phyloP scores from a whole-genome alignment of 2,797 vertebrate species.

The Enteromius radiatus region DNA sequence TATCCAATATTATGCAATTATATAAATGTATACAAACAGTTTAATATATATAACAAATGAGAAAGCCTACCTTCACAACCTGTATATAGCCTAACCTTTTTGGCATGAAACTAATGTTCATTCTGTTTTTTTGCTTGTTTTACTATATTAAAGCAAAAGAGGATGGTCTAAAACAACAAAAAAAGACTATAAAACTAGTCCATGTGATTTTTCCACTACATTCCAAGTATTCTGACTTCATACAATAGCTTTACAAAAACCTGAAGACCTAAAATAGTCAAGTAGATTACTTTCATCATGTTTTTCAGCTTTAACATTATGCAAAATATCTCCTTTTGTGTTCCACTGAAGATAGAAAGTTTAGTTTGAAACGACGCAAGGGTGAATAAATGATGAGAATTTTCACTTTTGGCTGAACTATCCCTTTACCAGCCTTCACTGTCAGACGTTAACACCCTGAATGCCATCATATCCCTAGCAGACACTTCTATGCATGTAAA shows the following conservation, averaged over 20 bases:
- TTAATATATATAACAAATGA: not conserved
- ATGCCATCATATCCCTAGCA: slow-evolving; percentile 20
- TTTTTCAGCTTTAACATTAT: not conserved
- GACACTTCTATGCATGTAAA: slow-evolving; percentile 21
- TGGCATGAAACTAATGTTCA: not conserved
- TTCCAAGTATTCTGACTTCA: not conserved
- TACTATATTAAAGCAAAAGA: not conserved
- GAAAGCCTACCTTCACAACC: not conserved
- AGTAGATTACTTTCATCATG: not conserved
- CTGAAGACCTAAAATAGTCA: not conserved
- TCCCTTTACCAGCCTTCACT: not conserved
- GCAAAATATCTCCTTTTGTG: slow-evolving; percentile 13
- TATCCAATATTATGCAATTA: not conserved
- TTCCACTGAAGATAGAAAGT: slow-evolving; percentile 1
- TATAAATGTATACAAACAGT: not conserved
- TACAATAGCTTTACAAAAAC: not conserved
- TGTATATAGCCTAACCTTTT: not conserved
- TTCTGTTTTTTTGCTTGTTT: not conserved
- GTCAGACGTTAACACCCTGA: slow-evolving; percentile 2
- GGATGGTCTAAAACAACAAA: not conserved
- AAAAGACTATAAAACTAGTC: not conserved
- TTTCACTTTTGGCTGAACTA: not conserved
- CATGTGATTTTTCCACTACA: not conserved
- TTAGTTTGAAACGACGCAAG: not conserved
- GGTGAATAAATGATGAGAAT: not conserved